Conservation (phyloP, 1,140 invertebrate genomes). For the Magallana ariakensis region DNA sequence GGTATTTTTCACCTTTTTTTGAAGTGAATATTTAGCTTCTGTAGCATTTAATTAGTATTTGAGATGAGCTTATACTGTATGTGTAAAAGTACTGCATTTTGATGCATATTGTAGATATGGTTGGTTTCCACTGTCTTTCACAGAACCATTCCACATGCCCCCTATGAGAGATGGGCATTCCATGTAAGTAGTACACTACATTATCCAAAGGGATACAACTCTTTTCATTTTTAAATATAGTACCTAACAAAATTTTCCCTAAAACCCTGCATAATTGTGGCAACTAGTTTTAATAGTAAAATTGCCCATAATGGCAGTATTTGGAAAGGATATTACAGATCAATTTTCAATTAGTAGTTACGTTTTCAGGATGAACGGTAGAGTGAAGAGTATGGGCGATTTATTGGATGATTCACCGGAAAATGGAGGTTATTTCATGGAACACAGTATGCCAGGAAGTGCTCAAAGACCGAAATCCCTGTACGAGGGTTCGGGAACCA, state of each 20-base stretch:
- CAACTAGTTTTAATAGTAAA: too few species aligned
- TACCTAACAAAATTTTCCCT: too few species aligned
- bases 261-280: too few species aligned
- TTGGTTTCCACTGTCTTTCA: constrained; percentile 96
- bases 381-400: constrained; percentile 72
- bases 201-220: neutral
- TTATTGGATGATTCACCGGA: constrained; percentile 60
- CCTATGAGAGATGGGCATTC: constrained; percentile 47
- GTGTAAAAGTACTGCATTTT: neutral
- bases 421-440: constrained; percentile 41
- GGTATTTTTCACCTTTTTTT: too few species aligned
- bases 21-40: too few species aligned
- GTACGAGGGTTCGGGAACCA: constrained; percentile 62
- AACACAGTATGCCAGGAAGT: constrained; percentile 62
- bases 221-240: too few species aligned
- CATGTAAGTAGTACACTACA: neutral
- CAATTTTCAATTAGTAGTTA: neutral
- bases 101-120: constrained; percentile 83
- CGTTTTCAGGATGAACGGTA: constrained; percentile 54
- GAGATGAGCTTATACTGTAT: neutral
- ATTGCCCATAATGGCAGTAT: too few species aligned
- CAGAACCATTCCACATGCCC: constrained; percentile 84
- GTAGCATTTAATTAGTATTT: too few species aligned
- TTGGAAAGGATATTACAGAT: too few species aligned
- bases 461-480: constrained; percentile 65